Evolutionary conservation across 2,888 invertebrate species (phyloP).

Genomic region (Drosophila formosana): DNA sequence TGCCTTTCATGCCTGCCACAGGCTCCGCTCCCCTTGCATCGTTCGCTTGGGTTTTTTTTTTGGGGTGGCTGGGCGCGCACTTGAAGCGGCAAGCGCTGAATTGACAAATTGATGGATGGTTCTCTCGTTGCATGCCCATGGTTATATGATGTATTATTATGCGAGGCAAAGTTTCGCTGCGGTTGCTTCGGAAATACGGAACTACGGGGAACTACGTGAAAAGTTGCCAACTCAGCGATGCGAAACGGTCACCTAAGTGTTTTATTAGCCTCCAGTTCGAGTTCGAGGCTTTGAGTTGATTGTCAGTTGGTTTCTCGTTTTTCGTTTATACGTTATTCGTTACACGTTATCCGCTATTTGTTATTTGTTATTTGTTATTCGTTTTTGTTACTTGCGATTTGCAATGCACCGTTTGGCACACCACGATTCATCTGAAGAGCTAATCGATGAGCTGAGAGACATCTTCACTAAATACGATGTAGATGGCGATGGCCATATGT

Average conservation of each 20-base stretch:
- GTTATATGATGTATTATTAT: slow-evolving; percentile 74
- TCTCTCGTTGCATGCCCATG: slow-evolving; percentile 44
- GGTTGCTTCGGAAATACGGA: slow-evolving; percentile 1
- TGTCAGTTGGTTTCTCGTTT: slow-evolving; percentile 56
- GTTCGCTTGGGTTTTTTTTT: slow-evolving; percentile 1
- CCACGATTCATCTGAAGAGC: slow-evolving; percentile 90
- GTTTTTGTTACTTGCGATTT: slow-evolving; percentile 18
- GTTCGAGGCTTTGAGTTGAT: slow-evolving; percentile 53
- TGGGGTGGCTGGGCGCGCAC: slow-evolving; percentile 41
- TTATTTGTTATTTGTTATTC: slow-evolving; percentile 3
- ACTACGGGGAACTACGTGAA: slow-evolving; percentile 39
- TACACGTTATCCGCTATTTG: slow-evolving; percentile 10
- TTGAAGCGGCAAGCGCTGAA: slow-evolving; percentile 67
- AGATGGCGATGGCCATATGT: slow-evolving; percentile 98
- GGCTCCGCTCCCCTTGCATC: not conserved
- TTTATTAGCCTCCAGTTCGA: slow-evolving; percentile 67
- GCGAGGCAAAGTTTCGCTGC: slow-evolving; percentile 40
- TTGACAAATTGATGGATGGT: slow-evolving; percentile 79
- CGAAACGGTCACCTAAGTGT: slow-evolving; percentile 70
- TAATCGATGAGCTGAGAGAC: slow-evolving; percentile 99
- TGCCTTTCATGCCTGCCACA: not conserved
- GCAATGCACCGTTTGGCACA: not conserved
- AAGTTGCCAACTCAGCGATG: slow-evolving; percentile 60
- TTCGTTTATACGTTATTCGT: not conserved
- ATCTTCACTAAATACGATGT: slow-evolving; percentile 99